These are phyloP conservation scores for Neuroterus valhalla DNA, from an alignment of 1,140 invertebrate genomes.

Conservation along the genomic window DNA sequence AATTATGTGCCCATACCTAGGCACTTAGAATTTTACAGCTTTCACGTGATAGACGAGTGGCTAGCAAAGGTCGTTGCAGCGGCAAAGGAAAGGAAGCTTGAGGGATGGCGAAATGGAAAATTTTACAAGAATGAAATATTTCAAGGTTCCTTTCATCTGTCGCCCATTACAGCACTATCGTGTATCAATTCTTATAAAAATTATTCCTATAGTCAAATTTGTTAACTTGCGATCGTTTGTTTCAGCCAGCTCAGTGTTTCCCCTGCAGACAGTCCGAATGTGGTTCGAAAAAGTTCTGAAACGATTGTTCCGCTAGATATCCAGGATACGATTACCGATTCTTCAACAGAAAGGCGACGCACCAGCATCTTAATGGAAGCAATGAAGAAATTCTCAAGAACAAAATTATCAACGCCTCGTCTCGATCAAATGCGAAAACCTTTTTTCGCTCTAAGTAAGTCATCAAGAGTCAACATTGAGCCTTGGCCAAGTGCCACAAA, in stretches of 20 bases:
- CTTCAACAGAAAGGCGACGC: slow-evolving; percentile 51
- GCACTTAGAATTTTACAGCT: no score
- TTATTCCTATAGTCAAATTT: slow-evolving; percentile 1
- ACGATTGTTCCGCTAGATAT: slow-evolving; percentile 68
- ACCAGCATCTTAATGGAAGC: slow-evolving; percentile 55
- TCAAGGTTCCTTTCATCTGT: no score
- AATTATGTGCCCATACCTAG: no score
- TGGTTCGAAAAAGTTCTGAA: slow-evolving; percentile 64
- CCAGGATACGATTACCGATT: slow-evolving; percentile 48
- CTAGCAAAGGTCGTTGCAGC: no score
- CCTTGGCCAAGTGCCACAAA: slow-evolving; percentile 69
- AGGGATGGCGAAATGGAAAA: no score
- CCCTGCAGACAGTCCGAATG: slow-evolving; percentile 61
- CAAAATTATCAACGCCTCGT: slow-evolving; percentile 47
- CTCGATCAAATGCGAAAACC: slow-evolving; percentile 58
- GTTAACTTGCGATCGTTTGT: slow-evolving; percentile 70
- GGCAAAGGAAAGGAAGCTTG: no score
- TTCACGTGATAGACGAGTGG: no score
- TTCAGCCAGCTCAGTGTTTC: slow-evolving; percentile 71
- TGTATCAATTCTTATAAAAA: neutral
- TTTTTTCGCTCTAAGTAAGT: slow-evolving; percentile 57
- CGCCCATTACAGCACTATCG: no score
- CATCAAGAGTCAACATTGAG: slow-evolving; percentile 55
- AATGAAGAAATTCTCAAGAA: slow-evolving; percentile 59
- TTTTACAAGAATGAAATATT: no score